phyloP scores from a whole-genome alignment of 1,140 invertebrate species.

The Drosophila ohnishii region DNA sequence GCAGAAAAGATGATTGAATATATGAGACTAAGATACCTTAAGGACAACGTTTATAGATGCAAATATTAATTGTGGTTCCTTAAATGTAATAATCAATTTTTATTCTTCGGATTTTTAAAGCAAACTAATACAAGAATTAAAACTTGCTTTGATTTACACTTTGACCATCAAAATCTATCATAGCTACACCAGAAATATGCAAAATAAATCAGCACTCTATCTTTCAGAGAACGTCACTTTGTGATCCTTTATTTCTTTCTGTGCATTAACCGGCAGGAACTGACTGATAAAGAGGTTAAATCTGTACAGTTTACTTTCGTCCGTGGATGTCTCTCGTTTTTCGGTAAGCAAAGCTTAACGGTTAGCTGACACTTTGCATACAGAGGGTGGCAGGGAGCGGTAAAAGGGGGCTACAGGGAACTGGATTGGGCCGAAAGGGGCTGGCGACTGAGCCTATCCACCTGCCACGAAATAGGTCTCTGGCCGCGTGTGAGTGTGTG shows the following conservation, averaged over 20 bases:
- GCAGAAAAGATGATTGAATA: neutral
- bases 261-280: slow-evolving; percentile 17
- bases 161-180: neutral
- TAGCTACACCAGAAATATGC: neutral
- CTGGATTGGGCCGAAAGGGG: neutral
- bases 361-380: slow-evolving; percentile 74
- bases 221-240: neutral
- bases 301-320: slow-evolving; percentile 70
- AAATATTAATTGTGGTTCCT: no score
- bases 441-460: slow-evolving; percentile 23
- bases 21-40: no score
- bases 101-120: no score
- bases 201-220: no score
- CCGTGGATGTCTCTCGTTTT: slow-evolving; percentile 43
- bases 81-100: no score
- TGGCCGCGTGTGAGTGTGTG: slow-evolving; percentile 16
- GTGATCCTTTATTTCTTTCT: neutral
- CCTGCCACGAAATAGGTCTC: slow-evolving; percentile 32
- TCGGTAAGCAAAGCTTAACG: slow-evolving; percentile 77
- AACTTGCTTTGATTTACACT: no score
- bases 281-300: slow-evolving; percentile 59
- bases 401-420: neutral
- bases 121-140: no score
- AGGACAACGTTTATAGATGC: no score
- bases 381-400: slow-evolving; percentile 12